These are phyloP conservation scores for Corythornis vintsioides DNA, from an alignment of 2,113 vertebrate genomes.

Conservation along the genomic window DNA sequence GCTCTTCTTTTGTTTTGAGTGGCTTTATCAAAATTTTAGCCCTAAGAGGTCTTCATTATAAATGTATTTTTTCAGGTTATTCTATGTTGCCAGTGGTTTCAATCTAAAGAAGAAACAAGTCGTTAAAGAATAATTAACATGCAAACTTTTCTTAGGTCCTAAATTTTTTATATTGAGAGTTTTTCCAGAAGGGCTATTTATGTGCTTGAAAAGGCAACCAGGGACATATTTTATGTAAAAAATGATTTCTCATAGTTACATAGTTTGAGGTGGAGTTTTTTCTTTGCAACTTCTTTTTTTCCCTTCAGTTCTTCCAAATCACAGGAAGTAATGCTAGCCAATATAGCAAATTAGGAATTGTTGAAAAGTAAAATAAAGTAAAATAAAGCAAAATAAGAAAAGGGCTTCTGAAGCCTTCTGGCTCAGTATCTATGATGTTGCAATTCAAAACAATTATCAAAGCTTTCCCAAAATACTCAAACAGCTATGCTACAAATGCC, in stretches of 20 bases:
- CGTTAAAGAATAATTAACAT: neutral
- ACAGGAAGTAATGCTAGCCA: neutral
- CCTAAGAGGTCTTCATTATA: neutral
- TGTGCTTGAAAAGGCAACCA: neutral
- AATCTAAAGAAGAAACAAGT: neutral
- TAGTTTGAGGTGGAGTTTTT: rapidly evolving
- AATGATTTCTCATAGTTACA: neutral
- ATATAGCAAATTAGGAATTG: neutral
- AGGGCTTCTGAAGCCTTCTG: neutral
- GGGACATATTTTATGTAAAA: neutral
- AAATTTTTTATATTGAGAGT: neutral
- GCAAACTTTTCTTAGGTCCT: neutral
- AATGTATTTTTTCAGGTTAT: neutral
- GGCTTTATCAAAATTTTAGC: neutral
- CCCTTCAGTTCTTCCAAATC: neutral
- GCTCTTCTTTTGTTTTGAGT: neutral
- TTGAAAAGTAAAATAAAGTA: neutral
- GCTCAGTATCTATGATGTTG: neutral
- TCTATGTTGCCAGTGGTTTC: neutral
- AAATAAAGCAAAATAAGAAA: neutral
- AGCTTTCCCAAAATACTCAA: neutral
- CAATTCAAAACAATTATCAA: neutral
- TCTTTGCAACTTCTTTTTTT: neutral
- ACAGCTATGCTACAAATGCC: neutral
- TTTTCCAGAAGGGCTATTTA: neutral